Base-by-base conservation (phyloP, 1,140 invertebrate species). In the Trichogramma pretiosum region DNA sequence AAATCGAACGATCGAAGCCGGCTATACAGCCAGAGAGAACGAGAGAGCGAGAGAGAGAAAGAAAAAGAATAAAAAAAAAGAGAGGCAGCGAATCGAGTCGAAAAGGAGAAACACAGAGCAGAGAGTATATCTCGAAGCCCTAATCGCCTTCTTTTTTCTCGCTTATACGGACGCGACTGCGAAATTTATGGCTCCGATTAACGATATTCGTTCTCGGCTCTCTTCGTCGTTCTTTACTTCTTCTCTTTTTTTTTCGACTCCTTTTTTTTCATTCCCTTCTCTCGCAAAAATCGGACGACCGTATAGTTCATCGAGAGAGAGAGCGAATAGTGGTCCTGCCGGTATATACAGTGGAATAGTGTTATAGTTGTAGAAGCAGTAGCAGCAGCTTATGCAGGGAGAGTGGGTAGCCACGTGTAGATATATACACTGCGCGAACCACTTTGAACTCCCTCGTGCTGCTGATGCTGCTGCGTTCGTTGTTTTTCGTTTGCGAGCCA, bases 111-210 rank as follows among this genome's bases (percentile, higher is more conserved):
- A 32, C 40, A 18, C 40, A 21, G 30, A 40, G 23, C 13, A n/a
- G 24, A 37, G 21, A 43, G 28, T 26, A 32, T 34, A 16, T 14
- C 19, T 7, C 35, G 32, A n/a, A n/a, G 14, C 37, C 37, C 46
- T 38, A 44, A 55, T 53, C 46, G 39, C 23, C 34, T 42, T 9
- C 16, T 44, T 48, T 48, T 48, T 37, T 14, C 4, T n/a, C 30
- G 18, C 14, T 7, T 33, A n/a, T 5, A 11, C 33, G 33, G 5
- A 34, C 39, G 18, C 16, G 35, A 14, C n/a, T n/a, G 11, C 41
- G 21, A 32, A 49, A 58, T 56, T 54, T 56, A 58, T 53, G 22
- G 42, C 48, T 57, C 43, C 36, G 42, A 40, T 47, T 54, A 46
- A 42, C 30, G 46, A 47, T 51, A 53, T 51, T 44, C 28, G 35